phyloP scores from a whole-genome alignment of 2,797 vertebrate genomes.

The Aphelocoma californica region DNA sequence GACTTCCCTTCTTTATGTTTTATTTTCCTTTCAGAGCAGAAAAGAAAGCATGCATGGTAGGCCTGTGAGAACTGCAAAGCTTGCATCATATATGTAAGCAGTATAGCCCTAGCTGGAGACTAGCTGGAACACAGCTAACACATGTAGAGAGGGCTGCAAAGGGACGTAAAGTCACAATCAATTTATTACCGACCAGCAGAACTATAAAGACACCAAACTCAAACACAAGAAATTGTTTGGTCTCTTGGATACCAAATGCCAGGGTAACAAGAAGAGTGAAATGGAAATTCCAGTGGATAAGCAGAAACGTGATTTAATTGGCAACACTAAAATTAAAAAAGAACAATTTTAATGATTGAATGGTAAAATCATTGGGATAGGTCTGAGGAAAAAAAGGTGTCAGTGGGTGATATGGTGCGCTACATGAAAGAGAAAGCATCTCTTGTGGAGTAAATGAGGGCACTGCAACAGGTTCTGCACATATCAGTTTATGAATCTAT shows the following conservation, averaged over 20 bases:
- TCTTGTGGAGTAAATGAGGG: not conserved
- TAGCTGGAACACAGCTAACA: not conserved
- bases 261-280: not conserved
- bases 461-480: not conserved
- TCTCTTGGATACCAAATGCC: not conserved
- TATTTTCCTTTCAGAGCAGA: not conserved
- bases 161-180: not conserved
- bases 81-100: not conserved
- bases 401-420: not conserved
- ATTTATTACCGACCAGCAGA: not conserved
- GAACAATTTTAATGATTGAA: not conserved
- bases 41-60: not conserved
- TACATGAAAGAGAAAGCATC: not conserved
- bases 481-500: accelerated
- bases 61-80: not conserved
- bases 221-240: not conserved
- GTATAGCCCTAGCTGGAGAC: not conserved
- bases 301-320: not conserved
- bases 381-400: not conserved
- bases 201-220: not conserved
- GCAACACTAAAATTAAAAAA: not conserved
- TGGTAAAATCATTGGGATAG: not conserved
- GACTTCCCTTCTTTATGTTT: not conserved
- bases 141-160: not conserved
- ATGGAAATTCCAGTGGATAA: not conserved